Evolutionary conservation across 2,113 vertebrate species (phyloP).

Genomic region (Saccopteryx leptura): DNA sequence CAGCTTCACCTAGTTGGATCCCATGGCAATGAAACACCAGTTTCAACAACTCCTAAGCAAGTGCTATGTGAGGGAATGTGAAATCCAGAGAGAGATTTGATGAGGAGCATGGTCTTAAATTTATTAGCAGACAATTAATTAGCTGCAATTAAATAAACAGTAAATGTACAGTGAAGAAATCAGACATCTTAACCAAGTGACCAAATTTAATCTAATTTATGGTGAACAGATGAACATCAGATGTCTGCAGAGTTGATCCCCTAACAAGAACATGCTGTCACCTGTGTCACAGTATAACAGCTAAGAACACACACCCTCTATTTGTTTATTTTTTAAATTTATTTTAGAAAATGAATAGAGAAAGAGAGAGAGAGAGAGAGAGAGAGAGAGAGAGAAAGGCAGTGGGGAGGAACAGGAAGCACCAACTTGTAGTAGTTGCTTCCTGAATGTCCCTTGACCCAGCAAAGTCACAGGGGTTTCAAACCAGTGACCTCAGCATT

Average conservation of each 20-base stretch:
- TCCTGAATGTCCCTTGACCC: too few species aligned
- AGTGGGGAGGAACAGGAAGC: too few species aligned
- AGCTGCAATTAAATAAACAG: neutral
- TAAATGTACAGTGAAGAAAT: neutral
- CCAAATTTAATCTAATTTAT: slow-evolving; percentile 29
- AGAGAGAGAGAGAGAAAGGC: too few species aligned
- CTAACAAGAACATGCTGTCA: neutral
- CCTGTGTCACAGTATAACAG: neutral
- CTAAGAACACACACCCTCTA: neutral
- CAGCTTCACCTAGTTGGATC: neutral
- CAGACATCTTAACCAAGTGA: neutral
- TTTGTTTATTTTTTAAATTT: neutral
- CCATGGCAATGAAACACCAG: neutral
- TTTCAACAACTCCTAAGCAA: neutral
- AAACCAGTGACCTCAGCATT: too few species aligned
- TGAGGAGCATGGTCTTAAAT: neutral
- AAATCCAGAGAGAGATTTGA: neutral
- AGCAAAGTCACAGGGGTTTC: too few species aligned
- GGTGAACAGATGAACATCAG: neutral
- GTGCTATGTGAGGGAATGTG: neutral
- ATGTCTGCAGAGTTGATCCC: neutral
- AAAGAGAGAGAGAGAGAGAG: too few species aligned
- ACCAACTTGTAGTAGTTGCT: too few species aligned
- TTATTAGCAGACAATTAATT: neutral
- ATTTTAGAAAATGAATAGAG: too few species aligned